Evolutionary conservation across 2,888 invertebrate genomes (phyloP).

Genomic region (Thecocarcelia acutangulata): DNA sequence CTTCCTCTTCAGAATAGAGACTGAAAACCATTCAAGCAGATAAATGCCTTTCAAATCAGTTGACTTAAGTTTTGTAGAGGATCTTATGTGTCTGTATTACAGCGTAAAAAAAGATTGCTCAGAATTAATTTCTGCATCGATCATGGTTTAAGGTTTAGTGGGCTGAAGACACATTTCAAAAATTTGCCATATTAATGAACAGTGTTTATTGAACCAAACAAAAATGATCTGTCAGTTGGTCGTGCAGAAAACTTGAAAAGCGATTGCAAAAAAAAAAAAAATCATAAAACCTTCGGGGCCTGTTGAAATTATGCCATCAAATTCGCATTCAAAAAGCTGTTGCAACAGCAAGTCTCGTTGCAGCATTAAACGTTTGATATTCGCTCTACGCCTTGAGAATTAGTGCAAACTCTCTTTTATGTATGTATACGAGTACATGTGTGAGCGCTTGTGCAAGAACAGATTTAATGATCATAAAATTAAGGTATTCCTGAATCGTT

Average conservation of each 20-base stretch:
- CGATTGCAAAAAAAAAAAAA: constrained; percentile 74
- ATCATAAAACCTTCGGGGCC: constrained; percentile 78
- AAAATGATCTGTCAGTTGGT: constrained; percentile 9
- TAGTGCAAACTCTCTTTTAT: no score
- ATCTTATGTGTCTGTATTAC: neutral
- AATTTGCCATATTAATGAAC: constrained; percentile 76
- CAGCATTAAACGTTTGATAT: constrained; percentile 55
- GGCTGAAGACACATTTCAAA: constrained; percentile 67
- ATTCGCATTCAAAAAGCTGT: constrained; percentile 77
- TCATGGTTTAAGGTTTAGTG: constrained; percentile 32
- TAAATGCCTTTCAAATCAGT: neutral
- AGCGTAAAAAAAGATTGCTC: neutral
- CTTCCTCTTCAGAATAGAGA: no score
- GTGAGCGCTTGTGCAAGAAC: constrained; percentile 9
- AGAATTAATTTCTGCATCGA: neutral
- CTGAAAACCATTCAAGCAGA: neutral
- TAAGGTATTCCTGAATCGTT: constrained; percentile 30
- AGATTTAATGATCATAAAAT: constrained; percentile 59
- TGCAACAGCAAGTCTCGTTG: constrained; percentile 67
- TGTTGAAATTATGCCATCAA: constrained; percentile 82
- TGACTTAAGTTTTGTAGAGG: constrained; percentile 34
- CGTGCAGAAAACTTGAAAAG: neutral
- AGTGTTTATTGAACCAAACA: neutral
- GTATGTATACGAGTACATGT: neutral
- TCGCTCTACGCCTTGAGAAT: neutral